Evolutionary conservation across 2,113 vertebrate genomes (phyloP).

Genomic region (Globicephala melas): DNA sequence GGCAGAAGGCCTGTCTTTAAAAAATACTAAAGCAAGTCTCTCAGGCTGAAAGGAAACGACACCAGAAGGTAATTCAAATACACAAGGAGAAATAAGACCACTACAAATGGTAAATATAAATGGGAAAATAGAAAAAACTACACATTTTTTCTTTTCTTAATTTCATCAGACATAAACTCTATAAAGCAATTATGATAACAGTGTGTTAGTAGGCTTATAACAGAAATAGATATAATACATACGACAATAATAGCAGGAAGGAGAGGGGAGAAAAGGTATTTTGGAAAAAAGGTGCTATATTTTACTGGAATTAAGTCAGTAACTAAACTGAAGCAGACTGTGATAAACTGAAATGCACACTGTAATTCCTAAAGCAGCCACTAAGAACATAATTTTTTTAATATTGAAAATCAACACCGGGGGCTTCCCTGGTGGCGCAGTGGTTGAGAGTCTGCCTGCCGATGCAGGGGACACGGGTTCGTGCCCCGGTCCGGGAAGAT

Average conservation of each 20-base stretch:
- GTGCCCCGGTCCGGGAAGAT: too few species aligned
- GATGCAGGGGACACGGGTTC: too few species aligned
- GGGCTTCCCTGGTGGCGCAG: too few species aligned
- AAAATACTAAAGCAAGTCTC: not conserved
- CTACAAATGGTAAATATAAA: not conserved
- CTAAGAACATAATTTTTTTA: not conserved
- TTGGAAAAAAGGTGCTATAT: not conserved
- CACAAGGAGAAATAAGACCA: not conserved
- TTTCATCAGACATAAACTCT: not conserved
- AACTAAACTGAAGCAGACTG: not conserved
- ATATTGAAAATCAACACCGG: not conserved
- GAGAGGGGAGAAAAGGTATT: not conserved
- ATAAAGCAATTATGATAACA: not conserved
- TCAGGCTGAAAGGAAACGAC: not conserved
- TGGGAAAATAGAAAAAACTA: not conserved
- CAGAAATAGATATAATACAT: not conserved
- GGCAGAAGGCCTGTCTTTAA: not conserved
- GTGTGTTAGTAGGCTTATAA: not conserved
- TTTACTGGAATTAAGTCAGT: slow-evolving; percentile 1
- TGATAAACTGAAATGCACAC: not conserved
- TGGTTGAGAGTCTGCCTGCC: too few species aligned
- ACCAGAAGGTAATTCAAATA: not conserved
- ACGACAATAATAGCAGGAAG: not conserved
- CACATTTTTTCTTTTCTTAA: not conserved
- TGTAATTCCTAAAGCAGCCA: slow-evolving; percentile 9